phyloP scores from a whole-genome alignment of 1,140 invertebrate species.

The Saccostrea glomerata region DNA sequence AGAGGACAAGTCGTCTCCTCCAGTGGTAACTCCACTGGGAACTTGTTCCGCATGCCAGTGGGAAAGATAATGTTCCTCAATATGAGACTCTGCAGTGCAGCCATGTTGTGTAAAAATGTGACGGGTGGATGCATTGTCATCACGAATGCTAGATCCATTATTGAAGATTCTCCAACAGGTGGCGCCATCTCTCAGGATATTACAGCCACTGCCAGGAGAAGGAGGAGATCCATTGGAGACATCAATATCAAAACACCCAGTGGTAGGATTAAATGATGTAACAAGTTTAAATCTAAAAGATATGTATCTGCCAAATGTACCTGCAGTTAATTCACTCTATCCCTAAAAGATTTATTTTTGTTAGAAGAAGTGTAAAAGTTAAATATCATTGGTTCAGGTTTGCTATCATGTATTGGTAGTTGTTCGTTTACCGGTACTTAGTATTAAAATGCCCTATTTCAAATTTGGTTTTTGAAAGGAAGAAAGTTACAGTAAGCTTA shows the following conservation, averaged over 20 bases:
- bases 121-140: constrained; percentile 45
- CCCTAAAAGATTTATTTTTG: too few species aligned
- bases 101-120: constrained; percentile 45
- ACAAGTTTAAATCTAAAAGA: too few species aligned
- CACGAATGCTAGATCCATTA: background rate
- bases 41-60: constrained; percentile 52
- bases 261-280: background rate
- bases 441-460: too few species aligned
- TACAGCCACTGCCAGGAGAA: background rate
- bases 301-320: too few species aligned
- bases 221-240: background rate
- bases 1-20: constrained; percentile 20
- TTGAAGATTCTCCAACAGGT: background rate
- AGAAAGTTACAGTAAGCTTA: background rate
- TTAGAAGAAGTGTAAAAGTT: too few species aligned
- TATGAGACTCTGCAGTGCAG: constrained; percentile 59
- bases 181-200: background rate
- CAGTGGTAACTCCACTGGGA: background rate
- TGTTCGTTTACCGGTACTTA: too few species aligned
- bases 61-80: constrained; percentile 50
- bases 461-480: background rate
- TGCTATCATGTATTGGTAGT: too few species aligned
- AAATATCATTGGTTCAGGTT: too few species aligned
- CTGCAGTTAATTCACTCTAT: too few species aligned
- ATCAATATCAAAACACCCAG: background rate